A percentile compares a stretch with the other conserved stretches of the same genome.
phyloP scores from a whole-genome alignment of 1,140 invertebrate species.

The Melanaphis sacchari region DNA sequence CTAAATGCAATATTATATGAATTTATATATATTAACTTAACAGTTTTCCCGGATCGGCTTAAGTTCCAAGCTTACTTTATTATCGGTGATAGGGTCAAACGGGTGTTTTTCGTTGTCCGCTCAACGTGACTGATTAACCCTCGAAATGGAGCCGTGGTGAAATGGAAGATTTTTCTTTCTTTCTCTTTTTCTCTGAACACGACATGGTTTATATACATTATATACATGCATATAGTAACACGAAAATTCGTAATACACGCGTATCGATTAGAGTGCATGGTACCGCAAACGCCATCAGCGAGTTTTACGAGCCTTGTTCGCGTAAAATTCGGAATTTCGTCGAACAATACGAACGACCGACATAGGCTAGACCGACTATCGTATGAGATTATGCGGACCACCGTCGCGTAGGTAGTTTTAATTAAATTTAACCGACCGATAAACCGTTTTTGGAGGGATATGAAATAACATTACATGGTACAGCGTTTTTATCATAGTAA shows the following conservation, averaged over 20 bases:
- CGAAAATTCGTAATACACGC: neutral
- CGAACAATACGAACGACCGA: neutral
- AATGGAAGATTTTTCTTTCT: neutral
- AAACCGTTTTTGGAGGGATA: neutral
- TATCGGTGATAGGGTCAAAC: neutral
- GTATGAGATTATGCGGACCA: neutral
- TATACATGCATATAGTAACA: neutral
- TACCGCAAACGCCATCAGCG: neutral
- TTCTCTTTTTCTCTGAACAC: neutral
- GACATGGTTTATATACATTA: neutral
- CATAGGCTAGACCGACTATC: neutral
- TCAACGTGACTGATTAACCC: slow-evolving; percentile 22
- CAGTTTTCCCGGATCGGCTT: neutral
- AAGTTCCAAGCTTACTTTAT: neutral
- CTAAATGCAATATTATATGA: neutral
- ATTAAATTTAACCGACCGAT: neutral
- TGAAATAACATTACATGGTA: neutral
- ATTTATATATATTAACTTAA: neutral
- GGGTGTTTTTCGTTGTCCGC: neutral
- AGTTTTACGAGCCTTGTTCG: neutral
- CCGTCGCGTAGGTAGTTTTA: neutral
- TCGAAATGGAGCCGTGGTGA: neutral
- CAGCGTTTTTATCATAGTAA: neutral
- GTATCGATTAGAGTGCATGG: neutral
- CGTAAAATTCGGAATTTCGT: neutral